These are phyloP conservation scores for Stratiomys singularior DNA, from an alignment of 2,888 invertebrate genomes.

Conservation along the genomic window DNA sequence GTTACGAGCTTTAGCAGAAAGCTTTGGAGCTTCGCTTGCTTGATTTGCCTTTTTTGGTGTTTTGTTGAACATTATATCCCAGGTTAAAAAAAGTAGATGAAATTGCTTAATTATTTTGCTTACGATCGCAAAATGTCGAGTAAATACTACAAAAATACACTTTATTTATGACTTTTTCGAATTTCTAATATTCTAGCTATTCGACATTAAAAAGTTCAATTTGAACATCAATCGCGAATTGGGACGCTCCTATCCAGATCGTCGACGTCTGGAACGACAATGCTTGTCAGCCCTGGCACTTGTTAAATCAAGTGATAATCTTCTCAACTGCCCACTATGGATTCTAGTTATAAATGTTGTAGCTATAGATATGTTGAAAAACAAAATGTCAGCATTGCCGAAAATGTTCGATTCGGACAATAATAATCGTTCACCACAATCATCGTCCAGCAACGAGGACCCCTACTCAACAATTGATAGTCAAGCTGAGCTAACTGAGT, in stretches of 20 bases:
- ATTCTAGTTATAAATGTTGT: conserved; percentile 81
- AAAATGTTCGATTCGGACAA: conserved; percentile 47
- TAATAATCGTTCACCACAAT: conserved; percentile 56
- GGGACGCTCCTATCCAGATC: conserved; percentile 74
- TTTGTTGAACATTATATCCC: no score
- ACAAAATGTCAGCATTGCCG: conserved; percentile 71
- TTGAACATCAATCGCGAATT: conserved; percentile 75
- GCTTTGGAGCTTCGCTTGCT: no score
- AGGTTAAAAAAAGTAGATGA: no score
- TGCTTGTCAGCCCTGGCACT: conserved; percentile 78
- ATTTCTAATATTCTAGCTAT: conserved; percentile 66
- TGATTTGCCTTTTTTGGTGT: no score
- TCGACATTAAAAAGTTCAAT: conserved; percentile 79
- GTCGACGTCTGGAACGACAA: conserved; percentile 73
- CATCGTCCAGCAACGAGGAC: conserved; percentile 60
- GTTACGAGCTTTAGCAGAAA: no score
- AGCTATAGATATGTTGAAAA: conserved; percentile 81
- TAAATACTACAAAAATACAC: no score
- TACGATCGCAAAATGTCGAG: no score
- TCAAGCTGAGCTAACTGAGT: conserved; percentile 62
- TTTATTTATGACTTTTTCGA: no score
- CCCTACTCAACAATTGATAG: conserved; percentile 65
- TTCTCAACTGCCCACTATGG: conserved; percentile 81
- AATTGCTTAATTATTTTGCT: no score
- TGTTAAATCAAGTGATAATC: conserved; percentile 74